Conservation (phyloP, 2,888 invertebrate species). For the Drosophila pegasa region DNA sequence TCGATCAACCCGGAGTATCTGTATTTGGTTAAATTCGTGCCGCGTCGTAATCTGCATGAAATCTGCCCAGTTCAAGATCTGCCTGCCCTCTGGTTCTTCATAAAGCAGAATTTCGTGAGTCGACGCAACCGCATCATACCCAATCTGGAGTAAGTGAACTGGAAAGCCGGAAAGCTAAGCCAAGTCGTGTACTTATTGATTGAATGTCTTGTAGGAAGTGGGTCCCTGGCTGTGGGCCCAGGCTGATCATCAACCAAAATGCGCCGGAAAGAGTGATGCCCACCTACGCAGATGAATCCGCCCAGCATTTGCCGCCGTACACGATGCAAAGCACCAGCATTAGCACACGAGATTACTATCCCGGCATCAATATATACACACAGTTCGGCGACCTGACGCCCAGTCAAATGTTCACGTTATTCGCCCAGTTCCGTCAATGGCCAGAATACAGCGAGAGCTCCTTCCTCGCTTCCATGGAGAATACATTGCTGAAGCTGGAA, state of each 20-base stretch:
- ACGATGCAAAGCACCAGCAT: constrained; percentile 76
- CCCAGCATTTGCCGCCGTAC: constrained; percentile 71
- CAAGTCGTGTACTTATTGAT: background rate
- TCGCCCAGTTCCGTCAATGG: constrained; percentile 87
- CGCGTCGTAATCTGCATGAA: constrained; percentile 86
- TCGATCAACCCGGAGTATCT: constrained; percentile 86
- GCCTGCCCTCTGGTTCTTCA: constrained; percentile 89
- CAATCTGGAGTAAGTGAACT: constrained; percentile 88
- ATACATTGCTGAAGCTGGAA: constrained; percentile 86
- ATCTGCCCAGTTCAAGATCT: constrained; percentile 87
- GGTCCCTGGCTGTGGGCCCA: constrained; percentile 90
- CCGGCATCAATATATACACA: constrained; percentile 89
- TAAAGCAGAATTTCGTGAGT: constrained; percentile 88
- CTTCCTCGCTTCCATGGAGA: constrained; percentile 88
- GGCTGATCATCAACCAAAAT: constrained; percentile 85
- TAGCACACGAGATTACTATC: constrained; percentile 78
- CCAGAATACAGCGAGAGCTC: constrained; percentile 88
- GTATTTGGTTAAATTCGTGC: constrained; percentile 88
- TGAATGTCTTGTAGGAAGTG: constrained; percentile 86
- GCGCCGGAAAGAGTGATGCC: constrained; percentile 25
- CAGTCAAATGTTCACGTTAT: constrained; percentile 88
- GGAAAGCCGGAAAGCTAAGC: no score
- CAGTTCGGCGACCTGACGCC: constrained; percentile 89
- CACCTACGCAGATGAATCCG: constrained; percentile 61
- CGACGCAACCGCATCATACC: constrained; percentile 88